Base-by-base conservation (phyloP, 2,888 invertebrate genomes). In the Eledona agricola region DNA sequence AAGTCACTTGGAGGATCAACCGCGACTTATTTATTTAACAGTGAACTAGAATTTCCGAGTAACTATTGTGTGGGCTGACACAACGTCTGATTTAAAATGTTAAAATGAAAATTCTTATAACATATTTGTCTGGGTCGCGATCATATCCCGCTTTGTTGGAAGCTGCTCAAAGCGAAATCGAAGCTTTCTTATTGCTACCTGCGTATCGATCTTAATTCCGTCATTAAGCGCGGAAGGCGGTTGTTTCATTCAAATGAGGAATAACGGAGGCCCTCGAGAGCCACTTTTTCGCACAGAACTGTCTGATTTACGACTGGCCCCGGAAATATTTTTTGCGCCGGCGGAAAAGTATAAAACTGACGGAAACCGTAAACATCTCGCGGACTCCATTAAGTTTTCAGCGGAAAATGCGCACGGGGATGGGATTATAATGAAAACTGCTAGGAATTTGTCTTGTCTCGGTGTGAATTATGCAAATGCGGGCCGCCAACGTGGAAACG, bases 381-480 rank as follows among this genome's bases (percentile, higher is more conserved):
- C 64, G 69, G 69, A 69, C 69, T 70, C 66, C 70, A 71, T 72
- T 70, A 71, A 68, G 65, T 67, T 65, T 67, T 64, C 69, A 64
- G 63, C 57, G 62, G 69, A 64, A 69, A 69, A 66, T 60, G 65
- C 63, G 58, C 49, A 57, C 60, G 40, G 64, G 61, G 64, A 68
- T 65, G 66, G 68, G 69, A 72, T 71, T 71, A 72, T 72, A 71
- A 72, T 72, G 72, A 71, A 70, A 72, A 72, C 72, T 71, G 71
- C 66, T 64, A 69, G 70, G 70, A 72, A 72, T 72, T 72, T 72
- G 72, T 72, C 72, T 72, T 72, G 72, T 71, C 71, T 72, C 70
- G 67, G 67, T 67, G 72, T 71, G 70, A 72, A 72, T 72, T 72
- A 72, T 72, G 72, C 71, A 72, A 72, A 72, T 72, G 66, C 66